These are phyloP conservation scores for Cryptocheilus praepositus DNA, from an alignment of 2,888 invertebrate genomes.

Conservation along the genomic window DNA sequence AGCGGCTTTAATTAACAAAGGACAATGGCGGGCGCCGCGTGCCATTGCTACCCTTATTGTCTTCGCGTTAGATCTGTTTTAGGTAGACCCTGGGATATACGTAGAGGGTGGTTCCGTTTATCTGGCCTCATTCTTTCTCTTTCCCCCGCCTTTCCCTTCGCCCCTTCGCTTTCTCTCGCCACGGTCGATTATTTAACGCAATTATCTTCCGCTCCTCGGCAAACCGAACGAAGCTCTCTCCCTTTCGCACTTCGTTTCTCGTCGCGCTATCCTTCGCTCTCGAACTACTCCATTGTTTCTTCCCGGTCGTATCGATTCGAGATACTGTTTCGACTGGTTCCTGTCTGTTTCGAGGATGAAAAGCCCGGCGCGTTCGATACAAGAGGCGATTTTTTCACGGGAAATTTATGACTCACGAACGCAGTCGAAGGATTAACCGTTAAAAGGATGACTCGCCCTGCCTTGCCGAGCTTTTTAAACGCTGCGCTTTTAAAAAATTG, in stretches of 20 bases:
- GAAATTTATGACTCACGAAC: slow-evolving; percentile 25
- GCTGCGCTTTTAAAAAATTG: no score
- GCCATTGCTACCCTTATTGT: slow-evolving; percentile 58
- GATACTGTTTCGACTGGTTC: slow-evolving; percentile 53
- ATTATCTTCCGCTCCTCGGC: slow-evolving; percentile 60
- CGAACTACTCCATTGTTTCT: slow-evolving; percentile 49
- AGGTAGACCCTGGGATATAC: slow-evolving; percentile 31
- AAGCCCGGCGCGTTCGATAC: slow-evolving; percentile 26
- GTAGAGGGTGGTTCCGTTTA: slow-evolving; percentile 48
- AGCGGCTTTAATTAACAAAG: slow-evolving; percentile 62
- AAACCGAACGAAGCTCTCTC: slow-evolving; percentile 31
- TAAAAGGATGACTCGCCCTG: slow-evolving; percentile 17
- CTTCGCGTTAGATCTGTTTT: slow-evolving; percentile 55
- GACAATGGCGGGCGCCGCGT: slow-evolving; percentile 57
- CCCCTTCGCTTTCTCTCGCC: slow-evolving; percentile 34
- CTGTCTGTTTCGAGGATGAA: slow-evolving; percentile 41
- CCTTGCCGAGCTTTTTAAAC: no score
- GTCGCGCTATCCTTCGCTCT: slow-evolving; percentile 8
- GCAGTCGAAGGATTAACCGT: slow-evolving; percentile 35
- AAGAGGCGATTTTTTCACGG: slow-evolving; percentile 30
- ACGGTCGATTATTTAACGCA: slow-evolving; percentile 65
- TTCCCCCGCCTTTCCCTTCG: not conserved
- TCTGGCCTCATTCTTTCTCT: slow-evolving; percentile 34
- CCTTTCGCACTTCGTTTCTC: slow-evolving; percentile 16
- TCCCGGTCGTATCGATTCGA: slow-evolving; percentile 56